phyloP scores from a whole-genome alignment of 1,140 invertebrate genomes.

The Argopecten irradians region DNA sequence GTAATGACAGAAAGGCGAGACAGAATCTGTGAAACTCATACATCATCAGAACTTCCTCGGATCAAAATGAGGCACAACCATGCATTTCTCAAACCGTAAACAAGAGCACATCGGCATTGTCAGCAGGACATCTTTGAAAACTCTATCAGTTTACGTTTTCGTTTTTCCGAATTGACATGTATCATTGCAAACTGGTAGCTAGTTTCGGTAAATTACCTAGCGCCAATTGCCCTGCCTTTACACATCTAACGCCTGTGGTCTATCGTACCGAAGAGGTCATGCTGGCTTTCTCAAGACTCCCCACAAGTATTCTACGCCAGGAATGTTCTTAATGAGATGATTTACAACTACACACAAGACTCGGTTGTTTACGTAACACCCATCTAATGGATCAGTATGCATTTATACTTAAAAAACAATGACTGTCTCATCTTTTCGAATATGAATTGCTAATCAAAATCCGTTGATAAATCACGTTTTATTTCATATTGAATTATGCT shows the following conservation, averaged over 20 bases:
- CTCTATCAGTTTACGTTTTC: slow-evolving; percentile 30
- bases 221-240: neutral
- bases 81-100: slow-evolving; percentile 34
- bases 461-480: neutral
- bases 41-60: slow-evolving; percentile 5
- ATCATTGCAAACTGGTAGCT: slow-evolving; percentile 29
- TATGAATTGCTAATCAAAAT: neutral
- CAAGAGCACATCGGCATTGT: neutral
- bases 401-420: neutral
- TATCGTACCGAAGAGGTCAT: neutral
- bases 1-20: neutral
- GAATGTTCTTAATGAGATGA: slow-evolving; percentile 2
- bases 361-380: neutral
- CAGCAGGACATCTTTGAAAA: slow-evolving; percentile 31
- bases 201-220: slow-evolving; percentile 27
- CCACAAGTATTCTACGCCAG: neutral
- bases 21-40: slow-evolving; percentile 30
- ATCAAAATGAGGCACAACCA: slow-evolving; percentile 42
- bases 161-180: slow-evolving; percentile 16
- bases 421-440: neutral
- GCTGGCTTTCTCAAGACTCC: slow-evolving; percentile 20
- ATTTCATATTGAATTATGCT: no score
- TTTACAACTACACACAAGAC: neutral
- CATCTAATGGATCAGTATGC: neutral
- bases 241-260: neutral